These are phyloP conservation scores for Scylla paramamosain DNA, from an alignment of 1,140 invertebrate species.

Conservation along the genomic window DNA sequence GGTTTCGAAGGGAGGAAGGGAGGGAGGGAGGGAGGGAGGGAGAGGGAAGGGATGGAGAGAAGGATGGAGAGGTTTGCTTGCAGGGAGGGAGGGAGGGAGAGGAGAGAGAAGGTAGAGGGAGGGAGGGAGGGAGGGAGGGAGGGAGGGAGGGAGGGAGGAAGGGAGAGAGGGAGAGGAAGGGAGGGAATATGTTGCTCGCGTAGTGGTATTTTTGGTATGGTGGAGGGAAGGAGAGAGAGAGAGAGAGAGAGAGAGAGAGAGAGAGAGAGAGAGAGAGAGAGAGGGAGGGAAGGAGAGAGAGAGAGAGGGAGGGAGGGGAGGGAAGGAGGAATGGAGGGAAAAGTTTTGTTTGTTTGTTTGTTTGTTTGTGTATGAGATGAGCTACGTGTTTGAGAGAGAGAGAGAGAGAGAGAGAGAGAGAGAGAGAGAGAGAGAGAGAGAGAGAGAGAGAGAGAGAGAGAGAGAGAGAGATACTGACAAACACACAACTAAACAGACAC, in stretches of 20 bases:
- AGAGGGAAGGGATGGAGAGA: not conserved
- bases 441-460: not conserved
- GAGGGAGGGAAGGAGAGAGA: not conserved
- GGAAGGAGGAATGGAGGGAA: not conserved
- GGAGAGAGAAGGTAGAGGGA: not conserved
- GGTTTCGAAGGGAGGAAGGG: not conserved
- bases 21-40: not conserved
- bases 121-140: not conserved
- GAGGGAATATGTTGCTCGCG: not conserved
- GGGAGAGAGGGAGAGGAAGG: not conserved
- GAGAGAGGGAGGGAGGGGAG: not conserved
- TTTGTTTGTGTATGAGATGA: not conserved
- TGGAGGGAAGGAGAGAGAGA: not conserved
- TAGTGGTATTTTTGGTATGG: too few species aligned
- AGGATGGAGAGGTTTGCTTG: not conserved
- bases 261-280: not conserved
- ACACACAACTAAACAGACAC: not conserved
- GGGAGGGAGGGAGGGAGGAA: not conserved
- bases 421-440: constrained; percentile 26
- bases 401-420: not conserved
- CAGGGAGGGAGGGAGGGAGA: not conserved
- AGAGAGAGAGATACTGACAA: too few species aligned
- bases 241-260: not conserved
- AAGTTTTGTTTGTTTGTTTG: too few species aligned
- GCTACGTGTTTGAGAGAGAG: not conserved